Percentiles rank a stretch among this genome's conserved stretches.
Evolutionary conservation across 2,113 vertebrate genomes (phyloP).

Genomic region (Guaruba guarouba): DNA sequence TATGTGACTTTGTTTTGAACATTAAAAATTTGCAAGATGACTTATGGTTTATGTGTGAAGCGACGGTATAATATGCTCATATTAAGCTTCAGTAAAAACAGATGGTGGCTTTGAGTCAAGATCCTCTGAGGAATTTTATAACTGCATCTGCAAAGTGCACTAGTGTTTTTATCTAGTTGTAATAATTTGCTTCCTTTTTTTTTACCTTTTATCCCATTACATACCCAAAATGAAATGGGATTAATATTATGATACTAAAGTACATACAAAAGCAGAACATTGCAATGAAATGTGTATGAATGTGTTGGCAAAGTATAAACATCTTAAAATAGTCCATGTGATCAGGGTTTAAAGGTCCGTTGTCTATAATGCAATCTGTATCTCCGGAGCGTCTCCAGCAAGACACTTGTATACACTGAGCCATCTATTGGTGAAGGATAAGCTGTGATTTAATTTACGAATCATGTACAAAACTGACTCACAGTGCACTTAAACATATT

Average conservation of each 20-base stretch:
- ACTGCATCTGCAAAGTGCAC: neutral
- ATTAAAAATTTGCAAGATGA: neutral
- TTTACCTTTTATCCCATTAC: constrained; percentile 43
- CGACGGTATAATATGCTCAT: neutral
- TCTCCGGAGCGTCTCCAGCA: neutral
- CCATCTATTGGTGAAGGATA: neutral
- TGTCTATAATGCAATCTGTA: neutral
- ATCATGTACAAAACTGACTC: neutral
- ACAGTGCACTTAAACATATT: neutral
- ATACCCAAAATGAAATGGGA: constrained; percentile 14
- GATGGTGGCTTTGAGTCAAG: constrained; percentile 4
- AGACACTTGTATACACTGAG: neutral
- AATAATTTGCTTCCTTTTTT: constrained; percentile 5
- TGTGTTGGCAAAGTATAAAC: neutral
- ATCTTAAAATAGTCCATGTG: neutral
- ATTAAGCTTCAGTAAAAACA: constrained; percentile 21
- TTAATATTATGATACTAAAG: constrained; percentile 17
- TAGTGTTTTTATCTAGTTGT: constrained; percentile 13
- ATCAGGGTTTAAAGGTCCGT: constrained; percentile 10
- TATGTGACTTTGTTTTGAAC: neutral
- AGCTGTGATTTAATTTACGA: neutral
- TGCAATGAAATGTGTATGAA: neutral
- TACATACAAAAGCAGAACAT: constrained; percentile 9
- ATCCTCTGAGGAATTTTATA: constrained; percentile 43
- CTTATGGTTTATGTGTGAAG: neutral